phyloP scores from a whole-genome alignment of 2,113 vertebrate genomes.

The Tyrannus savana region DNA sequence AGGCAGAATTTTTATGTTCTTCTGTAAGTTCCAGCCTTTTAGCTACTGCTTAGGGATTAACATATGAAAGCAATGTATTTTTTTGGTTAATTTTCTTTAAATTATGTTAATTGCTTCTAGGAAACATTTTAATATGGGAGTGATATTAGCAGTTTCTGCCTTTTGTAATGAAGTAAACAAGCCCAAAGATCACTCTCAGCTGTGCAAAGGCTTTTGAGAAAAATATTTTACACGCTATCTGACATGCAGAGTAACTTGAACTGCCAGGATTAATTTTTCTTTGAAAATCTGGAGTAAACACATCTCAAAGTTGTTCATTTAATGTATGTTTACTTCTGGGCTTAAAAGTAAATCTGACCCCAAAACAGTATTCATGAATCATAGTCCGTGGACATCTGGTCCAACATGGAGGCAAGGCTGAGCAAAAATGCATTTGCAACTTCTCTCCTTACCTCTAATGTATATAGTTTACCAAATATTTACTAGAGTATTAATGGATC shows the following conservation, averaged over 20 bases:
- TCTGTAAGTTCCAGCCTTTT: background rate
- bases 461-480: background rate
- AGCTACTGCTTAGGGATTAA: background rate
- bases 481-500: background rate
- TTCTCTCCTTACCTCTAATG: background rate
- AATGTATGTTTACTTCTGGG: background rate
- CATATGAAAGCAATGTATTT: background rate
- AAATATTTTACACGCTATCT: background rate
- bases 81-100: background rate
- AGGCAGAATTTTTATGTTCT: background rate
- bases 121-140: background rate
- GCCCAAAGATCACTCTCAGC: background rate
- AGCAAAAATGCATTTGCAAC: background rate
- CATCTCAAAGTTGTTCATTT: background rate
- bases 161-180: background rate
- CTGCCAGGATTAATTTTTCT: background rate
- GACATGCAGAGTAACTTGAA: background rate
- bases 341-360: background rate
- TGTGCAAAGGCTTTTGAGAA: background rate
- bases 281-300: background rate
- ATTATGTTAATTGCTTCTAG: background rate
- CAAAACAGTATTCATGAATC: background rate
- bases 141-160: background rate
- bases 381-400: background rate
- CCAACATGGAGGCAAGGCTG: background rate